Evolutionary conservation across 2,113 vertebrate species (phyloP).

Genomic region (Solenodon paradoxus): DNA sequence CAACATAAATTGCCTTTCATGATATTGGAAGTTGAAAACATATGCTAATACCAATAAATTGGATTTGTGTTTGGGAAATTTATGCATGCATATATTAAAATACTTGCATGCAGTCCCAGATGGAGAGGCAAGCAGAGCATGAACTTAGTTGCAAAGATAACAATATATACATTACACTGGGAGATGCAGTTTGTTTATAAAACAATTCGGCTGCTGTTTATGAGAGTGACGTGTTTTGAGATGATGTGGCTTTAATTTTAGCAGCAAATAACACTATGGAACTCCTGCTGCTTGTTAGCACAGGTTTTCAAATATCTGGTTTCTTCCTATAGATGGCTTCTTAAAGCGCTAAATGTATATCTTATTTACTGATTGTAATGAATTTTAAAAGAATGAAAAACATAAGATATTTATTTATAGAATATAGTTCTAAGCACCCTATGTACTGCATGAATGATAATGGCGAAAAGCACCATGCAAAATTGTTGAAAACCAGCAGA

Average conservation of each 20-base stretch:
- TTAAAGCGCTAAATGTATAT: background rate
- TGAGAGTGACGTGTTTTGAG: background rate
- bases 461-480: background rate
- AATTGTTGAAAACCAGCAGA: background rate
- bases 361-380: slow-evolving; percentile 11
- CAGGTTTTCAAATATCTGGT: background rate
- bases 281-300: background rate
- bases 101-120: background rate
- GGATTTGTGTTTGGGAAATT: slow-evolving; percentile 5
- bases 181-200: background rate
- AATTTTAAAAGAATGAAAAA: background rate
- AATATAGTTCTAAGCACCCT: background rate
- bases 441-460: background rate
- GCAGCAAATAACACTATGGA: background rate
- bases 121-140: background rate
- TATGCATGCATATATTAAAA: background rate
- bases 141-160: background rate
- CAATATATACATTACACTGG: background rate
- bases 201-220: slow-evolving; percentile 28
- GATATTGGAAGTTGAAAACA: slow-evolving; percentile 26
- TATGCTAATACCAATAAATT: slow-evolving; percentile 49
- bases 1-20: slow-evolving; percentile 46
- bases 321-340: background rate
- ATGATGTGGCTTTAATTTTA: background rate
- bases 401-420: background rate